Evolutionary conservation across 2,113 vertebrate genomes (phyloP).

Genomic region (Jaculus jaculus): DNA sequence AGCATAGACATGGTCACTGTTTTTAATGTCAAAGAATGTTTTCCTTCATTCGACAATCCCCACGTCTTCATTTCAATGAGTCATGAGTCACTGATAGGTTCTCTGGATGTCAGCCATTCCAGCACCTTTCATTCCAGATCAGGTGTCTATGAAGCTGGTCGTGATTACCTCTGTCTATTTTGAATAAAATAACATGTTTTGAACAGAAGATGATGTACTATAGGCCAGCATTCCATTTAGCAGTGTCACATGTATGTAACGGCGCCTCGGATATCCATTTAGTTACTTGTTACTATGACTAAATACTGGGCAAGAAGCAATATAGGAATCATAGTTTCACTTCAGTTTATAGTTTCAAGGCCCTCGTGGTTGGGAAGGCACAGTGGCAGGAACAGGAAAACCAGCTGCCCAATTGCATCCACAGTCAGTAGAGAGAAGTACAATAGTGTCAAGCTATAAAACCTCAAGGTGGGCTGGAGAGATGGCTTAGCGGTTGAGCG

Average conservation of each 20-base stretch:
- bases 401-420: too few relatives aligned
- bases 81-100: not conserved
- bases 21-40: conserved; percentile 20
- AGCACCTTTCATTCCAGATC: not conserved
- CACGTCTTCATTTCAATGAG: conserved; percentile 24
- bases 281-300: too few relatives aligned
- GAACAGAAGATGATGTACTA: conserved; percentile 1
- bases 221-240: not conserved
- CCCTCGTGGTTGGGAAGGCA: too few relatives aligned
- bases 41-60: not conserved
- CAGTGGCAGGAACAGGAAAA: too few relatives aligned
- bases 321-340: too few relatives aligned
- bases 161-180: conserved; percentile 23
- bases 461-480: too few relatives aligned
- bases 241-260: not conserved
- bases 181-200: not conserved
- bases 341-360: too few relatives aligned
- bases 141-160: not conserved
- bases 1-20: not conserved
- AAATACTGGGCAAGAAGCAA: too few relatives aligned
- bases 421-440: too few relatives aligned
- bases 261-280: not conserved
- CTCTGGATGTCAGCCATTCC: not conserved
- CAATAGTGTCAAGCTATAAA: too few relatives aligned
- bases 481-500: too few relatives aligned